Base-by-base conservation (phyloP, 1,140 invertebrate species). In the Neomicropteryx cornuta region DNA sequence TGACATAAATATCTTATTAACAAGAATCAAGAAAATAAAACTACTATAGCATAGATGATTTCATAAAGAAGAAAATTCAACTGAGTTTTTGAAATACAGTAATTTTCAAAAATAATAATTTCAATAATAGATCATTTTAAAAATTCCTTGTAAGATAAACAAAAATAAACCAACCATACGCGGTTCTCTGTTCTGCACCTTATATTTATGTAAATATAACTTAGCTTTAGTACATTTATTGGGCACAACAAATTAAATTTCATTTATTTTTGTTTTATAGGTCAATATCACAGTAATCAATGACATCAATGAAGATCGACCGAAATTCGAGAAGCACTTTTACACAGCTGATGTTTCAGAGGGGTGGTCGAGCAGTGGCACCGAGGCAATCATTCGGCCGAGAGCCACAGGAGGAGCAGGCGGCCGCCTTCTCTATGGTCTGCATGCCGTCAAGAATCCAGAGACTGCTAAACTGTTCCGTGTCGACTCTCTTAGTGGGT, bases 271-370 rank as follows among this genome's bases (percentile, higher is more conserved):
- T 48, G 38, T 42, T 47, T 42, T 48, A 19, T 51, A 75, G 68
- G 58, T 88, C 13, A 71, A 76, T 47, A 71, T 88, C 19, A 76
- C 73, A 20, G 84, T 90, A 3, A 75, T 88, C 38, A 68, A 68
- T 47, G 86, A 90, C 57, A 82, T 82, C 5, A 88, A 90, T 59
- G 86, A 90, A 51, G 81, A 84, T 47, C 72, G 82, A 8, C 86
- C 87, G 2, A 62, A 76, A 45, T 90, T 91, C 60, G 72, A 73
- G 0, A 73, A 81, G 44, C 56, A 58, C 19, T 48, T 73, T 2
- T 89, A 88, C 52, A 64, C 60, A 30, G 75, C 83, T 10, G 84
- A 89, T 50, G 79, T 89, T 34, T 82, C 83, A 1, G 86, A 90
- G 55, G 77, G 73, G n/a, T 48, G 48, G 18, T 53, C 53, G 8